Percentiles rank a stretch among this genome's conserved stretches.
phyloP scores from a whole-genome alignment of 1,140 invertebrate genomes.

The Melitaea cinxia region DNA sequence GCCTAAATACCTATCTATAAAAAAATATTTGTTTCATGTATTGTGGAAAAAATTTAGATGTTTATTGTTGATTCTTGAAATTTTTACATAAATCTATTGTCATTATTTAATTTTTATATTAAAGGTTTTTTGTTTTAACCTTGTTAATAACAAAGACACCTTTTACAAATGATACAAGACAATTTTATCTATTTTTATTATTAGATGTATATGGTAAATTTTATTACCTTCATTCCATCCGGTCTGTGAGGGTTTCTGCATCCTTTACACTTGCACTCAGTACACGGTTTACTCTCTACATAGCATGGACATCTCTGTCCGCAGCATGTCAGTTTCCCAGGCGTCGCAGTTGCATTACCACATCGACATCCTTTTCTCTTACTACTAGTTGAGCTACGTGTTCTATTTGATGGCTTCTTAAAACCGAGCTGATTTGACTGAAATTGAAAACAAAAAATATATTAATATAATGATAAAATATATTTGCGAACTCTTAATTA shows the following conservation, averaged over 20 bases:
- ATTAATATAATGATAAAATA: conserved; percentile 9
- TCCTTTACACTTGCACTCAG: conserved; percentile 94
- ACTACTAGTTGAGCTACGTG: conserved; percentile 68
- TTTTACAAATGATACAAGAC: too few species aligned
- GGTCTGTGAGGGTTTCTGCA: conserved; percentile 94
- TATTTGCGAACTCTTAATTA: neutral
- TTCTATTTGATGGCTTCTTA: conserved; percentile 81
- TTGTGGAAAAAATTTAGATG: too few species aligned
- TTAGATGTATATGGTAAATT: neutral
- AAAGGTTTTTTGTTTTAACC: too few species aligned
- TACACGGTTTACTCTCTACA: conserved; percentile 91
- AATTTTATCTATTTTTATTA: too few species aligned
- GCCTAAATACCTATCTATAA: too few species aligned
- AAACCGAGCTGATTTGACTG: conserved; percentile 75
- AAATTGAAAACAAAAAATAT: conserved; percentile 38
- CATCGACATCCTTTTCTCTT: conserved; percentile 92
- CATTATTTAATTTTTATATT: too few species aligned
- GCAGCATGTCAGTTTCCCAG: conserved; percentile 95
- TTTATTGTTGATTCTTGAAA: too few species aligned
- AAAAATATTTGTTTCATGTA: too few species aligned
- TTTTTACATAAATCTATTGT: too few species aligned
- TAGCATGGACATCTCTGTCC: conserved; percentile 97
- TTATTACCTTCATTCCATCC: conserved; percentile 89
- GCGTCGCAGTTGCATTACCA: conserved; percentile 93
- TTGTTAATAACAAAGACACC: too few species aligned